These are phyloP conservation scores for Aulostomus chinensis DNA, from an alignment of 2,797 vertebrate species.

Conservation along the genomic window DNA sequence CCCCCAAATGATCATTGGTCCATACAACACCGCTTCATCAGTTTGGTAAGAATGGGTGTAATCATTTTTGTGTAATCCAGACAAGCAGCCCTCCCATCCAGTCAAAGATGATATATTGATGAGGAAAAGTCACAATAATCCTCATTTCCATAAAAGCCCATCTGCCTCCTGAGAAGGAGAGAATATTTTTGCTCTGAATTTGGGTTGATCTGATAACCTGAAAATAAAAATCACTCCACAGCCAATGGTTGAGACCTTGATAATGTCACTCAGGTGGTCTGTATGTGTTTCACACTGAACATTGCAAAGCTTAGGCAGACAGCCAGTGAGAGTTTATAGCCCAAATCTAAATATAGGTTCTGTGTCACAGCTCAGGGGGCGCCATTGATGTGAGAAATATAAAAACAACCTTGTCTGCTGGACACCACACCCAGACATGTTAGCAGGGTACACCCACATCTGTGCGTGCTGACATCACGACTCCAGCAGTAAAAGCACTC, in stretches of 20 bases:
- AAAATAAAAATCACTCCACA: background rate
- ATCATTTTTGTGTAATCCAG: no score
- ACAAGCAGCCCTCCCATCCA: no score
- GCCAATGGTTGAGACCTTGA: background rate
- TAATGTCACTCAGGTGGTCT: no score
- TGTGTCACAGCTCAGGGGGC: constrained; percentile 57
- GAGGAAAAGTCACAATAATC: no score
- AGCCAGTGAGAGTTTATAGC: constrained; percentile 34
- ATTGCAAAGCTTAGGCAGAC: constrained; percentile 1
- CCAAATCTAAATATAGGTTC: constrained; percentile 66
- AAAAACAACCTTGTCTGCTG: constrained; percentile 67
- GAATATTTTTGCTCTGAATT: no score
- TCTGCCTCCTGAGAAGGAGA: no score
- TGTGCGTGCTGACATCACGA: constrained; percentile 49
- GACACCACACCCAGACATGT: constrained; percentile 67
- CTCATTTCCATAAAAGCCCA: no score
- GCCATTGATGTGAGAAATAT: constrained; percentile 61
- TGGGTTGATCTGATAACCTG: no score
- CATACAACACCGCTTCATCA: no score
- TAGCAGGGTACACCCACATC: constrained; percentile 45
- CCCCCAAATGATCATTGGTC: no score
- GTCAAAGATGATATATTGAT: no score
- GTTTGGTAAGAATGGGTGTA: no score
- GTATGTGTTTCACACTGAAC: constrained; percentile 6
- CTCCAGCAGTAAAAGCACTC: constrained; percentile 23